phyloP scores from a whole-genome alignment of 2,797 vertebrate species.

The Galago senegalensis region DNA sequence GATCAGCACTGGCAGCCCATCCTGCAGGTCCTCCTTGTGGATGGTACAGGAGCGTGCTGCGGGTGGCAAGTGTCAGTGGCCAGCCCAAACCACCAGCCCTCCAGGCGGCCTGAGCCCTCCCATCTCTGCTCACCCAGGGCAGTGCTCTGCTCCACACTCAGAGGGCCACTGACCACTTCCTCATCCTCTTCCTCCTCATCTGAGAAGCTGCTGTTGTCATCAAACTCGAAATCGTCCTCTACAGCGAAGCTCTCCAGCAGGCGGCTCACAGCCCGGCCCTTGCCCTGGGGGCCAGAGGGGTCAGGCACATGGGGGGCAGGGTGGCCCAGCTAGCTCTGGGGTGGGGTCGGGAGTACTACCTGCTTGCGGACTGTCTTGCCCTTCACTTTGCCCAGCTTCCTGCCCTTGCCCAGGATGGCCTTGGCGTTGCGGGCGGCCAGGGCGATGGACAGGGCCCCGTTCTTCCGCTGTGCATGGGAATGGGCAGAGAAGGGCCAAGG shows the following conservation, averaged over 20 bases:
- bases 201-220: conserved; percentile 96
- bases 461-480: conserved; percentile 90
- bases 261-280: conserved; percentile 95
- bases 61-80: not conserved
- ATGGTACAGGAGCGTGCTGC: conserved; percentile 94
- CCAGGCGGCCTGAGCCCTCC: accelerated
- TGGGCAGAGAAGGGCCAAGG: not conserved
- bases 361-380: conserved; percentile 90
- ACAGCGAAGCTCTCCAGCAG: conserved; percentile 96
- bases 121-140: conserved; percentile 65
- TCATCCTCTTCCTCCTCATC: conserved; percentile 90
- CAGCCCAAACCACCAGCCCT: accelerated
- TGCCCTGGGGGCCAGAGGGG: conserved; percentile 88
- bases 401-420: conserved; percentile 89
- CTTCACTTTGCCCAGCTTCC: conserved; percentile 90
- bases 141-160: conserved; percentile 65
- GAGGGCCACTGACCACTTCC: conserved; percentile 89
- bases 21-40: conserved; percentile 95
- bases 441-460: conserved; percentile 90
- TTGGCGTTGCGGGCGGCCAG: conserved; percentile 91
- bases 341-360: conserved; percentile 74
- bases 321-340: accelerated
- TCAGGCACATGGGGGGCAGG: not conserved
- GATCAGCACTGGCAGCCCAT: conserved; percentile 97
- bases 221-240: conserved; percentile 94